These are phyloP conservation scores for Meloidogyne exigua DNA, from an alignment of 1,140 invertebrate genomes.

Conservation along the genomic window DNA sequence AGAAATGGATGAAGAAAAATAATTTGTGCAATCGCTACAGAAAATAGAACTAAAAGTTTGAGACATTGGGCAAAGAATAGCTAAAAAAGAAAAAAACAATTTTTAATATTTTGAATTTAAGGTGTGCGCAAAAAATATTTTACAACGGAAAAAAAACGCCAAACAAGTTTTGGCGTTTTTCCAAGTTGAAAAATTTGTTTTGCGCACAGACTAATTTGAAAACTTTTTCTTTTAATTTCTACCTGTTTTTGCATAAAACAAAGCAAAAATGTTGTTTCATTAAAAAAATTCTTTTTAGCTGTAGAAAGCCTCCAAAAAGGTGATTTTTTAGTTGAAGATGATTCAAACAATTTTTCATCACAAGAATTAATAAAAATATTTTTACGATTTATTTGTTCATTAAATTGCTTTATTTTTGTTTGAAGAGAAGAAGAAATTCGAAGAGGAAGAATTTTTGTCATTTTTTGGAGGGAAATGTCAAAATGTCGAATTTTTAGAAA, in stretches of 20 bases:
- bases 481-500: not conserved
- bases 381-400: not conserved
- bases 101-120: slow-evolving; percentile 5
- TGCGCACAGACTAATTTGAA: not conserved
- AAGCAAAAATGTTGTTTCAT: not conserved
- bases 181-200: not conserved
- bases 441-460: not conserved
- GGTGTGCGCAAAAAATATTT: not conserved
- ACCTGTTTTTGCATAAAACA: not conserved
- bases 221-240: not conserved
- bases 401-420: not conserved
- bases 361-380: not conserved
- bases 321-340: not conserved
- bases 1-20: slow-evolving; percentile 44
- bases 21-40: slow-evolving; percentile 43
- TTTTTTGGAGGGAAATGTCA: too few relatives aligned
- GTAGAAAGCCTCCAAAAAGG: not conserved
- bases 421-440: not conserved
- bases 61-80: slow-evolving; percentile 50
- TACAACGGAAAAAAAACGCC: not conserved
- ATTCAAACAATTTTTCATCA: not conserved
- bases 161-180: not conserved
- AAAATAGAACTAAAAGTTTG: slow-evolving; percentile 45
- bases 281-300: not conserved
- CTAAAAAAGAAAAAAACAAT: slow-evolving; percentile 29